These are phyloP conservation scores for Chaitophorus viminalis DNA, from an alignment of 2,888 invertebrate genomes.

Conservation along the genomic window DNA sequence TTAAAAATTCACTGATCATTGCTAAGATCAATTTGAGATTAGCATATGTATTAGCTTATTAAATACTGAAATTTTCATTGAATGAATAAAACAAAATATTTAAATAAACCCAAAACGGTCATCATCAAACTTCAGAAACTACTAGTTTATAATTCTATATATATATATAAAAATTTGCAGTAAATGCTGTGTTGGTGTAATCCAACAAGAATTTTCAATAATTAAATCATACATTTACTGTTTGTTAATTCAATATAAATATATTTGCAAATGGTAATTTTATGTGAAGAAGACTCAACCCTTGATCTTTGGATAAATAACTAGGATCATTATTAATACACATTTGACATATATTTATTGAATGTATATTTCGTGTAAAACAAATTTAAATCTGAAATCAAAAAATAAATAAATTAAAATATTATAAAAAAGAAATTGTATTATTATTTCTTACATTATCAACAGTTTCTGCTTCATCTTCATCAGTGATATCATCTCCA, in stretches of 20 bases:
- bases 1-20: too few species aligned
- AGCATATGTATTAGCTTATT: too few species aligned
- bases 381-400: constrained; percentile 49
- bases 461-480: constrained; percentile 78
- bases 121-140: too few species aligned
- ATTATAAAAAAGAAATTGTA: not conserved
- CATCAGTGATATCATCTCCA: constrained; percentile 92
- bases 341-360: too few species aligned
- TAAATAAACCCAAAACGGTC: too few species aligned
- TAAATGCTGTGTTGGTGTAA: too few species aligned
- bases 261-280: not conserved
- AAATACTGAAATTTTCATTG: too few species aligned
- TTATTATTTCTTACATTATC: constrained; percentile 67
- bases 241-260: not conserved
- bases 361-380: constrained; percentile 23
- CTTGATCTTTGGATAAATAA: not conserved
- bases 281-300: not conserved
- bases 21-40: too few species aligned
- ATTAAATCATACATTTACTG: not conserved
- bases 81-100: too few species aligned
- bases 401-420: not conserved
- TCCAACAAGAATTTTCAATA: too few species aligned
- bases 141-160: too few species aligned
- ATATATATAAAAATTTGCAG: too few species aligned
- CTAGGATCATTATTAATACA: not conserved